phyloP scores from a whole-genome alignment of 1,140 invertebrate species.

The Leptestheria dahalacensis region DNA sequence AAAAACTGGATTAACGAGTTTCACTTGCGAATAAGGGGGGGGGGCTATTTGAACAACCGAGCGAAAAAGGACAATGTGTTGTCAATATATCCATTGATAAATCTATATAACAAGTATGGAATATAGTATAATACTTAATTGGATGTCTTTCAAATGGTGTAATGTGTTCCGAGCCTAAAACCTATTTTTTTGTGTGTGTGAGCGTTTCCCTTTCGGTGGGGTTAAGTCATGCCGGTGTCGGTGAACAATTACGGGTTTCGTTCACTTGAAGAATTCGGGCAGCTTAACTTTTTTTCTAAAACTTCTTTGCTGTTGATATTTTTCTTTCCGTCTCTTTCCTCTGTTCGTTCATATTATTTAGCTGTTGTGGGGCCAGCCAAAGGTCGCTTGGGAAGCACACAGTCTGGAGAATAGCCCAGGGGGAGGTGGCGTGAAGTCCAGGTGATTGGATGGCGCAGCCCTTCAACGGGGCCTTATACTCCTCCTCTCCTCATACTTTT shows the following conservation, averaged over 20 bases:
- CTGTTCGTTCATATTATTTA: not conserved
- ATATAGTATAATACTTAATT: no score
- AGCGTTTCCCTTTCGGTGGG: not conserved
- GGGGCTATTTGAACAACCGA: not conserved
- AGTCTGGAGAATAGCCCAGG: not conserved
- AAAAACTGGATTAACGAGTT: not conserved
- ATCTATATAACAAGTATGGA: no score
- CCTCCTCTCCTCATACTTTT: not conserved
- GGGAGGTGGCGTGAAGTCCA: constrained; percentile 1
- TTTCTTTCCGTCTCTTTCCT: not conserved
- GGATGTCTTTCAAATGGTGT: no score
- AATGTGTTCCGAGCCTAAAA: not conserved
- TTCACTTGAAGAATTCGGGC: not conserved
- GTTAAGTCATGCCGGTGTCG: no score
- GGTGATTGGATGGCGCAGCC: not conserved
- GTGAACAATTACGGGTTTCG: not conserved
- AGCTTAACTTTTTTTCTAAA: not conserved
- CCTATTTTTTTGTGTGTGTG: not conserved
- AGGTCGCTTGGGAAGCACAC: not conserved
- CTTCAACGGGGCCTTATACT: not conserved
- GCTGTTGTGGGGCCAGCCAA: not conserved
- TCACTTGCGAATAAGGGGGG: not conserved
- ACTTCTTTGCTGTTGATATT: not conserved
- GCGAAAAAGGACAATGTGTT: not conserved
- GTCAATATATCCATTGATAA: no score